Evolutionary conservation across 53 echinoderm and acorn worm genomes (phyloP).

Genomic region (Patiria pectinifera): DNA sequence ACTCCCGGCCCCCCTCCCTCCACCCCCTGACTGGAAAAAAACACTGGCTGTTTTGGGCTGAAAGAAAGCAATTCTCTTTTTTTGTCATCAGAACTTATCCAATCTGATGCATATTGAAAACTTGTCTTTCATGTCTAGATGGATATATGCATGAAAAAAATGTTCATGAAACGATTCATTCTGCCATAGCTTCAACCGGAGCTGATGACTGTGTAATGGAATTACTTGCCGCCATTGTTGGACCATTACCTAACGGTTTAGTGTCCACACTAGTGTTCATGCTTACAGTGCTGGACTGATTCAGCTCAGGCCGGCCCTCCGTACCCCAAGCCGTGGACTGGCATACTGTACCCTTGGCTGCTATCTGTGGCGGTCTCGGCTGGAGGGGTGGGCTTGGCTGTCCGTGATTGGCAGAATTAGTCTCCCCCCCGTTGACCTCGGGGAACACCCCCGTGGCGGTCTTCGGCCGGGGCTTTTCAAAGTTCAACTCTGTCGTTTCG

Average conservation of each 20-base stretch:
- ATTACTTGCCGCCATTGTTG: background rate
- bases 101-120: no score
- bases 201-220: background rate
- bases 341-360: constrained; percentile 31
- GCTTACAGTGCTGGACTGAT: constrained; percentile 1
- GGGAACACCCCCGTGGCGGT: constrained; percentile 74
- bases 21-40: no score
- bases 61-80: no score
- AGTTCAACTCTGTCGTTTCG: constrained; percentile 20
- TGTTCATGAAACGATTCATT: constrained; percentile 13
- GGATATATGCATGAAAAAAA: background rate
- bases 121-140: no score
- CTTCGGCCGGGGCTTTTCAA: constrained; percentile 69
- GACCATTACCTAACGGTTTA: constrained; percentile 13
- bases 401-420: background rate
- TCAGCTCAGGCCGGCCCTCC: constrained; percentile 16
- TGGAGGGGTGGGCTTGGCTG: background rate
- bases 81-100: no score
- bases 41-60: no score
- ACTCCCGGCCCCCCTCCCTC: no score
- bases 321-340: constrained; percentile 50
- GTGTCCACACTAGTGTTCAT: constrained; percentile 4
- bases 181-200: constrained; percentile 36
- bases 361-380: constrained; percentile 41
- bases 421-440: constrained; percentile 47